Conservation (phyloP, 2,113 vertebrate species). For the Pollachius pollachius region DNA sequence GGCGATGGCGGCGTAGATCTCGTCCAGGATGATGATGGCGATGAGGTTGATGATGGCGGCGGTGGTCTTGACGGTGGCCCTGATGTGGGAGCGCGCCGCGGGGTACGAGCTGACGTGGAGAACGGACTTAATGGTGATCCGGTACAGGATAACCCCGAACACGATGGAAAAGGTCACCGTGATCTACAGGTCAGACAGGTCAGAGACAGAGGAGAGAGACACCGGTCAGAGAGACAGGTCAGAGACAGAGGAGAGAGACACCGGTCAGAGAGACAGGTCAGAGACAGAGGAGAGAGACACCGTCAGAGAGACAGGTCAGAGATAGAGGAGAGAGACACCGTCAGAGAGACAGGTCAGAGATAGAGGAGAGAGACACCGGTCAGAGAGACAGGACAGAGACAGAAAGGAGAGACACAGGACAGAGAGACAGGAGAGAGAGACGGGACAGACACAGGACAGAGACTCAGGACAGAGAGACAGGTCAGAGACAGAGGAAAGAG, state of each 20-base stretch:
- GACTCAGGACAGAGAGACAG: not conserved
- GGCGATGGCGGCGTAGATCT: constrained; percentile 88
- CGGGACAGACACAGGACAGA: not conserved
- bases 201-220: not conserved
- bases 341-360: not conserved
- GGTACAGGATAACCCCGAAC: constrained; percentile 93
- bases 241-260: not conserved
- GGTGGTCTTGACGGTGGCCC: constrained; percentile 91
- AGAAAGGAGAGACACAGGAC: not conserved
- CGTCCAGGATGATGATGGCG: constrained; percentile 94
- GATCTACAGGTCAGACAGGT: constrained; percentile 66
- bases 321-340: not conserved
- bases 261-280: not conserved
- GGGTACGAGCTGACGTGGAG: constrained; percentile 86
- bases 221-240: not conserved
- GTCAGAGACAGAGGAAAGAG: not conserved
- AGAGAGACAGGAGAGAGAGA: not conserved
- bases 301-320: too few species aligned
- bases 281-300: too few species aligned
- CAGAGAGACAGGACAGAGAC: not conserved
- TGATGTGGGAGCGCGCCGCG: constrained; percentile 79
- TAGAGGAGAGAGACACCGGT: not conserved
- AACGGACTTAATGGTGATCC: constrained; percentile 89
- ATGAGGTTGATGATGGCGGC: constrained; percentile 95
- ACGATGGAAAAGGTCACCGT: constrained; percentile 87